A percentile compares a stretch with the other conserved stretches of the same genome.
These are phyloP conservation scores for Phortica magna DNA, from an alignment of 2,888 invertebrate species.

Conservation along the genomic window DNA sequence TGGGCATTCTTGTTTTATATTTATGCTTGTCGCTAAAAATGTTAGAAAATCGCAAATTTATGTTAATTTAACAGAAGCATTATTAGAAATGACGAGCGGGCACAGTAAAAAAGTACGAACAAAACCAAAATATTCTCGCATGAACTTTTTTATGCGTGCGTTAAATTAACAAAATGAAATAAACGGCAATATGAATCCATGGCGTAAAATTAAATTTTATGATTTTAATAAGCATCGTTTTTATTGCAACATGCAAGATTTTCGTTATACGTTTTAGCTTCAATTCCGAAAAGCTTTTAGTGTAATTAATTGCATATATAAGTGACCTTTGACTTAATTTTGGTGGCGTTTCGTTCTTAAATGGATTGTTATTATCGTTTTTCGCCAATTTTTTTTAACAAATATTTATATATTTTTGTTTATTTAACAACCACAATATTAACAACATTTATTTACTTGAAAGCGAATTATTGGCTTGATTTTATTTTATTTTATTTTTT, in stretches of 20 bases:
- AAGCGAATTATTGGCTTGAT: background rate
- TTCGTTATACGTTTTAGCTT: background rate
- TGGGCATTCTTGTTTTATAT: conserved; percentile 34
- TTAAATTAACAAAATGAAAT: conserved; percentile 13
- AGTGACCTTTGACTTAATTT: conserved; percentile 20
- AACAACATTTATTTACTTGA: conserved; percentile 5
- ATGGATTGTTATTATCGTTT: background rate
- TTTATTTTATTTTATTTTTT: background rate
- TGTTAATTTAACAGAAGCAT: conserved; percentile 61
- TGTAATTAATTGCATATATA: conserved; percentile 30
- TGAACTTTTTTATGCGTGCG: conserved; percentile 19
- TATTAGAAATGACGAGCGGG: conserved; percentile 60
- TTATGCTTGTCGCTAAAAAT: conserved; percentile 52
- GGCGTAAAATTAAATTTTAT: conserved; percentile 1
- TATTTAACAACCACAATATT: background rate
- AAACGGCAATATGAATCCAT: background rate
- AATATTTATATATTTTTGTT: conserved; percentile 3
- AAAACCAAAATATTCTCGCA: background rate
- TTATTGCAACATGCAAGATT: background rate
- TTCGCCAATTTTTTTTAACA: background rate
- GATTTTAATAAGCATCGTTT: background rate
- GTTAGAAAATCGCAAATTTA: conserved; percentile 67
- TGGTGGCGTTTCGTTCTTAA: background rate
- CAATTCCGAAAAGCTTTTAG: conserved; percentile 8
- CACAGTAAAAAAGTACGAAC: background rate